Evolutionary conservation across 2,888 invertebrate species (phyloP).

Genomic region (Rotaria sp.): DNA sequence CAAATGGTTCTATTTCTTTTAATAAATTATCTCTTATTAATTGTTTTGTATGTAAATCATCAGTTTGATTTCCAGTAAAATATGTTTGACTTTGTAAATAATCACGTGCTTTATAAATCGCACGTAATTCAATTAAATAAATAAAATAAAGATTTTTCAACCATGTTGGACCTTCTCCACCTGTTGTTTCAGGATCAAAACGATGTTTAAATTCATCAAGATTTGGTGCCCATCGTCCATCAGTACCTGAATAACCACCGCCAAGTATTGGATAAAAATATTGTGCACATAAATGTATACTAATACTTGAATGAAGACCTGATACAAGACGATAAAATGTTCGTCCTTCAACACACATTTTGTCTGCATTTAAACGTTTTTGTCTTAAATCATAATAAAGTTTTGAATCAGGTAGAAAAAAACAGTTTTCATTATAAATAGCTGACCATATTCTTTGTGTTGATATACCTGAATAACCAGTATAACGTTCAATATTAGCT

Average conservation of each 20-base stretch:
- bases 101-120: conserved; percentile 77
- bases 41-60: conserved; percentile 72
- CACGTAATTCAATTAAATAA: conserved; percentile 84
- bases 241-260: conserved; percentile 54
- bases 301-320: conserved; percentile 91
- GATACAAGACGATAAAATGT: conserved; percentile 94
- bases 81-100: conserved; percentile 45
- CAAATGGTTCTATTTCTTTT: conserved; percentile 60
- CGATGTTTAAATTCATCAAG: conserved; percentile 57
- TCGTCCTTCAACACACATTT: conserved; percentile 78
- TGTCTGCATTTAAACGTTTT: not conserved
- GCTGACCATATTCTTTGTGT: conserved; percentile 90
- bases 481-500: conserved; percentile 90
- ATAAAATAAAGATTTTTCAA: conserved; percentile 90
- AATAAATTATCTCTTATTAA: conserved; percentile 50
- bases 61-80: conserved; percentile 77
- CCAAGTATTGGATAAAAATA: conserved; percentile 63
- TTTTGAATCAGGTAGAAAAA: conserved; percentile 60
- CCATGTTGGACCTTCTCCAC: conserved; percentile 82
- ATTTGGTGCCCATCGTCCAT: conserved; percentile 56
- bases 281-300: conserved; percentile 84
- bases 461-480: conserved; percentile 86
- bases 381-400: conserved; percentile 37
- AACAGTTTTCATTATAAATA: conserved; percentile 97
- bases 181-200: conserved; percentile 78